Evolutionary conservation across 2,113 vertebrate genomes (phyloP).

Genomic region (Phalacrocorax brasilianus): DNA sequence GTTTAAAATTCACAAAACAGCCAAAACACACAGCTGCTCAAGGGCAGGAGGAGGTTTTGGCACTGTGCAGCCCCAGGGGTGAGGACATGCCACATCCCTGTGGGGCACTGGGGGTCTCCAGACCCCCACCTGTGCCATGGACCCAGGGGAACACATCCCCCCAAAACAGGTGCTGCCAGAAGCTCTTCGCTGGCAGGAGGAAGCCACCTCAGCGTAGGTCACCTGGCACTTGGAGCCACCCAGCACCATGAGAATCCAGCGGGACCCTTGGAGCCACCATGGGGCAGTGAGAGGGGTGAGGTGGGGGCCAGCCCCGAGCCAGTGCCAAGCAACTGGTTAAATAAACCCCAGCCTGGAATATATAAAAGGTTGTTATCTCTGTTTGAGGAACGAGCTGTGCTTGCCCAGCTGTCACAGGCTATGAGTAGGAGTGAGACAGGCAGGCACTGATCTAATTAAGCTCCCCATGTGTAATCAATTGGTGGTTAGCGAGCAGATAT

Average conservation of each 20-base stretch:
- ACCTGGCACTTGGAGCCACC: not conserved
- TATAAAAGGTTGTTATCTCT: not conserved
- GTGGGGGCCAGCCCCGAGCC: not conserved
- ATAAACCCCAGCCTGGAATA: not conserved
- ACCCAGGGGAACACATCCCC: not conserved
- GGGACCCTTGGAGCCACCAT: not conserved
- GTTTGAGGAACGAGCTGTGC: slow-evolving; percentile 6
- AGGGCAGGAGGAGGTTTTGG: not conserved
- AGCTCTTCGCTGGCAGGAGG: accelerated
- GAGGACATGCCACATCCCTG: not conserved
- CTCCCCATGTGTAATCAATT: not conserved
- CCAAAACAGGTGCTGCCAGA: not conserved
- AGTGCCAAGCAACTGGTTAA: not conserved
- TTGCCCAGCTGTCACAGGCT: not conserved
- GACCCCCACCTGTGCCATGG: not conserved
- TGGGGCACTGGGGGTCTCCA: not conserved
- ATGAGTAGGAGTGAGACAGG: not conserved
- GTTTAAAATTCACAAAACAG: not conserved
- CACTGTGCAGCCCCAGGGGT: not conserved
- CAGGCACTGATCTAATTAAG: not conserved
- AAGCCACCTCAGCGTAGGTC: not conserved
- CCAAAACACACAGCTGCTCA: accelerated
- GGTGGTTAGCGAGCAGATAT: not conserved
- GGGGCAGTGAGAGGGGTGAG: not conserved
- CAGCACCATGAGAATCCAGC: accelerated